Evolutionary conservation across 2,888 invertebrate genomes (phyloP).

Genomic region (Diarsia dahlii): DNA sequence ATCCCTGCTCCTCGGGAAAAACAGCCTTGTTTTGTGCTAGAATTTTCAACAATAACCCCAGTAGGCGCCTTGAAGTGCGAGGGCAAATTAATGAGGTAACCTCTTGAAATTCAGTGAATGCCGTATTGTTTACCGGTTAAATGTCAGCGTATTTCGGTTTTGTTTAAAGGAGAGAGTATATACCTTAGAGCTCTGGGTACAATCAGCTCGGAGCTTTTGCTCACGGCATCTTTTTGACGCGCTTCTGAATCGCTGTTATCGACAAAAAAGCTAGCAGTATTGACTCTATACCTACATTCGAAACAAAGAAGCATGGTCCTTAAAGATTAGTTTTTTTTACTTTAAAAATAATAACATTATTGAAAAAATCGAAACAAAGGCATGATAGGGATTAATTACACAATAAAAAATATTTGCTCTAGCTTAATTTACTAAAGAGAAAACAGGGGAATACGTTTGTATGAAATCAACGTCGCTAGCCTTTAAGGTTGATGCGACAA

Average conservation of each 20-base stretch:
- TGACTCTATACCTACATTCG: too few species aligned
- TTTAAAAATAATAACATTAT: too few species aligned
- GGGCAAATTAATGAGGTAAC: slow-evolving; percentile 5
- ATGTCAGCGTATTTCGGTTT: slow-evolving; percentile 10
- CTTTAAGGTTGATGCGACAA: too few species aligned
- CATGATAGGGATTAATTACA: too few species aligned
- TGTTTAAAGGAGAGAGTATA: neutral
- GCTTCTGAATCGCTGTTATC: neutral
- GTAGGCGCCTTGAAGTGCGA: neutral
- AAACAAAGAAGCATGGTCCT: too few species aligned
- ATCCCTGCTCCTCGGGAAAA: neutral
- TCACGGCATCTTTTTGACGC: neutral
- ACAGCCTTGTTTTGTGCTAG: neutral
- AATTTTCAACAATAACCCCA: neutral
- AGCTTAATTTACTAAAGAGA: too few species aligned
- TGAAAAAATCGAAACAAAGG: too few species aligned
- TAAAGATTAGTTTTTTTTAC: too few species aligned
- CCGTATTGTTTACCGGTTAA: slow-evolving; percentile 19
- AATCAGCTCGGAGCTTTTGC: neutral
- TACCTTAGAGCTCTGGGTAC: neutral
- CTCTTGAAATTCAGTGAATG: slow-evolving; percentile 14
- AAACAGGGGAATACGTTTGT: neutral
- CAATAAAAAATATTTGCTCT: too few species aligned
- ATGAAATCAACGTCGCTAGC: neutral
- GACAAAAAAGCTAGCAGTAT: too few species aligned